Percentiles rank a stretch among this genome's conserved stretches.
phyloP scores from a whole-genome alignment of 2,113 vertebrate genomes.

The Gila orcuttii region DNA sequence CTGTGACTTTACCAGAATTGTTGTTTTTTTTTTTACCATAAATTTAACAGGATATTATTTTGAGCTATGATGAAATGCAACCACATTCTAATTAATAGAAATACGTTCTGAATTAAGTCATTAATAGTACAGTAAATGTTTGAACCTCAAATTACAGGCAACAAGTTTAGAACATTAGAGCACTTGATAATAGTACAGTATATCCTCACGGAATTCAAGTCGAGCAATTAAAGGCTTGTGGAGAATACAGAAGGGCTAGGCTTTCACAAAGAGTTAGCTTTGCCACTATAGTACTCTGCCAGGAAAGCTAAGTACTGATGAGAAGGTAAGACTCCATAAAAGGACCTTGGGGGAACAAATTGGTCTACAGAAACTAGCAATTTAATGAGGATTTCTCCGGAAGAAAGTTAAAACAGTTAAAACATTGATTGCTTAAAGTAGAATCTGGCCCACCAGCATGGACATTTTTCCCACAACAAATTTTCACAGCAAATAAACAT shows the following conservation, averaged over 20 bases:
- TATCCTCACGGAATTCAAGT: not conserved
- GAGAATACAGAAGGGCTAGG: not conserved
- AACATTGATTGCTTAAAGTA: not conserved
- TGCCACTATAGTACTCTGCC: not conserved
- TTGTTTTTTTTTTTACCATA: too few species aligned
- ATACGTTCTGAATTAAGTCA: not conserved
- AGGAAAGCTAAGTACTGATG: slow-evolving; percentile 9
- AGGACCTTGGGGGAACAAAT: slow-evolving; percentile 6
- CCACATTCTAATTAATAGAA: not conserved
- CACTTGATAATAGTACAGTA: not conserved
- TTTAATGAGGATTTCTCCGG: not conserved
- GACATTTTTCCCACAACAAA: not conserved
- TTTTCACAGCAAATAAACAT: not conserved
- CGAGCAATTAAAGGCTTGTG: not conserved
- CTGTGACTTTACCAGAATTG: too few species aligned
- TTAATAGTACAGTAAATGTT: not conserved
- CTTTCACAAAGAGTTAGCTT: not conserved
- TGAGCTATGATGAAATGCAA: not conserved
- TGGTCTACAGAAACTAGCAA: not conserved
- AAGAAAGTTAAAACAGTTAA: not conserved
- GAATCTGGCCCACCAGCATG: not conserved
- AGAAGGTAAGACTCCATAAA: not conserved
- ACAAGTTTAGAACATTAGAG: slow-evolving; percentile 1
- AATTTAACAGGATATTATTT: not conserved
- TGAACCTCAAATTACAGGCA: not conserved